A percentile compares a stretch with the other conserved stretches of the same genome.
Evolutionary conservation across 2,797 vertebrate genomes (phyloP).

Genomic region (Lerista edwardsae): DNA sequence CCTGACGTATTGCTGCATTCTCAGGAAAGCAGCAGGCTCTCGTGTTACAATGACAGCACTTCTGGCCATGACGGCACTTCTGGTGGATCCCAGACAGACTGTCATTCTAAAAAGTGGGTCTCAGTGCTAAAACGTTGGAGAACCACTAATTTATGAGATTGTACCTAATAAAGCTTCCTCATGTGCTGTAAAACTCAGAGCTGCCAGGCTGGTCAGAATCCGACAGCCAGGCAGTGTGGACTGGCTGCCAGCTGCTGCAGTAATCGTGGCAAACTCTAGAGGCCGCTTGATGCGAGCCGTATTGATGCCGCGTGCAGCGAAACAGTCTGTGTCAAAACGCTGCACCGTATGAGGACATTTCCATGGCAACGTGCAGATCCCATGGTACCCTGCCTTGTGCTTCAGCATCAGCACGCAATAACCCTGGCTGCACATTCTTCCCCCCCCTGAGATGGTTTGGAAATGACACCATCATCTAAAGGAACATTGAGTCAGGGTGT

Average conservation of each 20-base stretch:
- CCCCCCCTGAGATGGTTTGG: conserved; percentile 34
- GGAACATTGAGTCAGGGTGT: neutral
- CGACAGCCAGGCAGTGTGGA: conserved; percentile 44
- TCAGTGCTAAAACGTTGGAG: too few relatives aligned
- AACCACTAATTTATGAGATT: too few relatives aligned
- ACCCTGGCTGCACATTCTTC: neutral
- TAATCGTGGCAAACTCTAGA: neutral
- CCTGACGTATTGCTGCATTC: too few relatives aligned
- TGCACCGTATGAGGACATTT: conserved; percentile 51
- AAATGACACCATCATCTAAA: rapidly evolving
- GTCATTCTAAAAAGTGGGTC: too few relatives aligned
- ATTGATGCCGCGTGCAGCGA: conserved; percentile 48
- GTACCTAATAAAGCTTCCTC: conserved; percentile 52
- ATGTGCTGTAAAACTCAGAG: conserved; percentile 26
- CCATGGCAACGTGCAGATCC: conserved; percentile 72
- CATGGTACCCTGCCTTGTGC: conserved; percentile 26
- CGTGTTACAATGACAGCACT: too few relatives aligned
- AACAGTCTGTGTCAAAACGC: conserved; percentile 68
- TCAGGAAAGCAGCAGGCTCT: too few relatives aligned
- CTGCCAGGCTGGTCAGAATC: conserved; percentile 58
- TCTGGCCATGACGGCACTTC: too few relatives aligned
- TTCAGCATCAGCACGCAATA: conserved; percentile 34
- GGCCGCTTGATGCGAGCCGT: conserved; percentile 33
- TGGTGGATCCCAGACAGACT: too few relatives aligned
- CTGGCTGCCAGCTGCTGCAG: conserved; percentile 46